A percentile compares a stretch with the other conserved stretches of the same genome.
Evolutionary conservation across 2,888 invertebrate species (phyloP).

Genomic region (Bursaphelenchus okinawaensis): DNA sequence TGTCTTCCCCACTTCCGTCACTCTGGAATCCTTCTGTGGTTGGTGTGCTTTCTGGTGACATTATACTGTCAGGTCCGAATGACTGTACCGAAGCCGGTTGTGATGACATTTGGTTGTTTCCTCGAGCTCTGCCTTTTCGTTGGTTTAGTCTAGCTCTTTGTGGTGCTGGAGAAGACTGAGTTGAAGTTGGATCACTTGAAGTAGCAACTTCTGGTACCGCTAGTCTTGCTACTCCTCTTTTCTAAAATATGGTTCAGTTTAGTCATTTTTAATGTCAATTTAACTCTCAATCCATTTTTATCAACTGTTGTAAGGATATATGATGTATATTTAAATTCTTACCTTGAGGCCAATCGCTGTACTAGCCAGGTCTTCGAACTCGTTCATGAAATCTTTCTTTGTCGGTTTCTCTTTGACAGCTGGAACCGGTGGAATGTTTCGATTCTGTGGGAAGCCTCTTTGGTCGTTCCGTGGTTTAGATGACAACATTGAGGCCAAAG

Average conservation of each 20-base stretch:
- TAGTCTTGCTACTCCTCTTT: background rate
- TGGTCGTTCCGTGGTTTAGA: constrained; percentile 12
- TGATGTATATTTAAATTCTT: background rate
- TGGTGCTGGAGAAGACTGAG: background rate
- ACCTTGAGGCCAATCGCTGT: background rate
- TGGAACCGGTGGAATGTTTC: background rate
- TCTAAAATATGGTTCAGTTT: too few species aligned
- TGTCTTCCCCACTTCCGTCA: background rate
- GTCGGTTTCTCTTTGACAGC: background rate
- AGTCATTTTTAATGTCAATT: too few species aligned
- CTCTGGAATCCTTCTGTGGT: background rate
- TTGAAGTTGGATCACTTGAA: background rate
- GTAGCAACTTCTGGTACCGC: background rate
- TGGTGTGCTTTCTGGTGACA: background rate
- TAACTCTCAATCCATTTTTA: background rate
- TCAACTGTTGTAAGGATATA: too few species aligned
- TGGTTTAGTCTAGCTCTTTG: background rate
- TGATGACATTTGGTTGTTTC: background rate
- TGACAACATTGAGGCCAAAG: constrained; percentile 16
- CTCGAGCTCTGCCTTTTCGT: background rate
- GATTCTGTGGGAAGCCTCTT: background rate
- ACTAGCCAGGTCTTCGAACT: background rate
- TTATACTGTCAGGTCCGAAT: background rate
- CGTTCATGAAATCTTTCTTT: background rate
- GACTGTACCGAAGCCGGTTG: background rate